Evolutionary conservation across 2,113 vertebrate species (phyloP).

Genomic region (Amazona vittata): DNA sequence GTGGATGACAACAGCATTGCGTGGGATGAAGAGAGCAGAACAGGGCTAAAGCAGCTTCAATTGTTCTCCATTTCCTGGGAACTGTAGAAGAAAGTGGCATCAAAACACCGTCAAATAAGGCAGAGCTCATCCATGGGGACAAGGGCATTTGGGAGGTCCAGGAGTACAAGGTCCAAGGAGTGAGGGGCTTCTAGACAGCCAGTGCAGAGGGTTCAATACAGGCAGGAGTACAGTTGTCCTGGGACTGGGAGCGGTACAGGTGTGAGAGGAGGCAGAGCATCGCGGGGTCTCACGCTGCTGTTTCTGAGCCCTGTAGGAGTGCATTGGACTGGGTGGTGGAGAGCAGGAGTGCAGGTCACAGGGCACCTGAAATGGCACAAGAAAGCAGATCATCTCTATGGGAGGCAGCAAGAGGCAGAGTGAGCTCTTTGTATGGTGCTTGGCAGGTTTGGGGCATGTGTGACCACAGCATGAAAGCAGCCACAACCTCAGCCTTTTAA

Average conservation of each 20-base stretch:
- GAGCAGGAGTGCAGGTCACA: not conserved
- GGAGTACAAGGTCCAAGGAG: not conserved
- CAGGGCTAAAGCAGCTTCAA: not conserved
- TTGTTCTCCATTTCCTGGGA: not conserved
- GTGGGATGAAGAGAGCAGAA: not conserved
- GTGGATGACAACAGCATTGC: not conserved
- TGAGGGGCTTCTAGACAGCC: not conserved
- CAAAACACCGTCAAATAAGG: not conserved
- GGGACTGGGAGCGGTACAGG: not conserved
- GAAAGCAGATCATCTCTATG: not conserved
- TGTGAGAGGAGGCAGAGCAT: not conserved
- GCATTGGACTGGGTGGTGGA: not conserved
- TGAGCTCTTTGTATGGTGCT: not conserved
- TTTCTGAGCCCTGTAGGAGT: not conserved
- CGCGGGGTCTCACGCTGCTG: not conserved
- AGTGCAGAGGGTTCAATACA: not conserved
- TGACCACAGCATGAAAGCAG: not conserved
- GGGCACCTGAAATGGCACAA: slow-evolving; percentile 21
- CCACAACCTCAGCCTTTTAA: not conserved
- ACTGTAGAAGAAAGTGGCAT: not conserved
- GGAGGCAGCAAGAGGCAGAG: not conserved
- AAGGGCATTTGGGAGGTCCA: not conserved
- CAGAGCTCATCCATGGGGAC: not conserved
- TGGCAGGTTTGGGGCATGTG: not conserved
- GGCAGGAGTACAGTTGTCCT: not conserved